These are phyloP conservation scores for Decapterus maruadsi DNA, from an alignment of 2,797 vertebrate species.

Conservation along the genomic window DNA sequence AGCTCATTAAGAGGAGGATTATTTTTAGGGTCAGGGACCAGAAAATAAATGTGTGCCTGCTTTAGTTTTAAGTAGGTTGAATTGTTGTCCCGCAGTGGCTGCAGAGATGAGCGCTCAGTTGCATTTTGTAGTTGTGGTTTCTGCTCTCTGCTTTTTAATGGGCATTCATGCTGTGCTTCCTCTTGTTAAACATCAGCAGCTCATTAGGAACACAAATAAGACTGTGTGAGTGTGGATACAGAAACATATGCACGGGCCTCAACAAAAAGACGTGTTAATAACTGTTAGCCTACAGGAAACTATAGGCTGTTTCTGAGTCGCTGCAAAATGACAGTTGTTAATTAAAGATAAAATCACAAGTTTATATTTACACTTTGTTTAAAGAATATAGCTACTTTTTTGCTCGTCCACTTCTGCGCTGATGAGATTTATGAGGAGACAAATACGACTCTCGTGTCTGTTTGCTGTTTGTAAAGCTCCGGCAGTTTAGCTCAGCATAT, in stretches of 20 bases:
- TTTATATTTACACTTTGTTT: not conserved
- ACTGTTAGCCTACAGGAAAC: not conserved
- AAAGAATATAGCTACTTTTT: not conserved
- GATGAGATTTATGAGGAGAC: too few relatives aligned
- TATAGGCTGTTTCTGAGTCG: not conserved
- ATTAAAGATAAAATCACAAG: not conserved
- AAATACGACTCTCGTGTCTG: not conserved
- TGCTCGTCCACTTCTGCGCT: too few relatives aligned
- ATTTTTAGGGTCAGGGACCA: conserved; percentile 46
- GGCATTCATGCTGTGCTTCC: conserved; percentile 48
- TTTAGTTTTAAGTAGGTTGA: conserved; percentile 34
- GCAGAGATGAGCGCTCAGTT: conserved; percentile 26
- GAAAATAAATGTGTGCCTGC: conserved; percentile 22
- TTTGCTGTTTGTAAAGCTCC: not conserved
- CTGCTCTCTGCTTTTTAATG: conserved; percentile 42
- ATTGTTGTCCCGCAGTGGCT: conserved; percentile 34
- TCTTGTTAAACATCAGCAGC: conserved; percentile 61
- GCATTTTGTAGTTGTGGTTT: conserved; percentile 39
- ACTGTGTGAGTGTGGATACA: conserved; percentile 13
- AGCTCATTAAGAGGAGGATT: conserved; percentile 52
- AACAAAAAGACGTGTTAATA: not conserved
- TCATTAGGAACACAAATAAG: conserved; percentile 50
- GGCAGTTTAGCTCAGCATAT: not conserved
- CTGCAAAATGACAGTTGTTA: conserved; percentile 4
- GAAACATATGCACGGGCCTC: not conserved